Base-by-base conservation (phyloP, 2,113 vertebrate species). In the Sphyrna mokarran region DNA sequence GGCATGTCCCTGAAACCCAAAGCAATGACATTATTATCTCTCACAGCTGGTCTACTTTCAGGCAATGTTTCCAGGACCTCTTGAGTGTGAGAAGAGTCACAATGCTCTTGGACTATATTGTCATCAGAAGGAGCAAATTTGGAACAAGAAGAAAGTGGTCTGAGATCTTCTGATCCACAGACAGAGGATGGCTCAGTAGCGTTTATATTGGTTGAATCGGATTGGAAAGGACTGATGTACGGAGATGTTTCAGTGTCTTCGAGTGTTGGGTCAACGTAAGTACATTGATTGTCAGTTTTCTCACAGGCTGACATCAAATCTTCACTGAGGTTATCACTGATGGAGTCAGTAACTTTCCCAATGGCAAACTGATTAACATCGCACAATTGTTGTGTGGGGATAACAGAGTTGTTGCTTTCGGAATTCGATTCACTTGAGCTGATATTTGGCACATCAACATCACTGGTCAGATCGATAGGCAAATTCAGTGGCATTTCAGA, bases 341-440 rank as follows among this genome's bases (percentile, higher is more conserved):
- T 10, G 33, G 87, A 91, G 63, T 91, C 87, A 63, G 16, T 63
- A 37, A 61, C 16, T n/a, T 93, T 68, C 89, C 61, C 89, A 93
- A 37, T 66, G 33, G n/a, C 61, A 40, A 40, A 93, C 18, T 93
- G 89, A 40, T 33, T 9, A 37, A 8, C 61, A 66, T 66, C 89
- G 37, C 61, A 66, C 20, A 33, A 29, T 37, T 93, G 63, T 37
- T 93, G 61, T 37, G 63, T 66, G 18, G 40, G 70, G 10, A 33
- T 5, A 40, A 95, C 22, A 5, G 40, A 54, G 14, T 95, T 70
- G 69, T 95, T 72, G 68, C 26, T 70, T 43, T 95, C 94, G 26
- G 68, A 95, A 54, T 72, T 95, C 16, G 94, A 95, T 33, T 95
- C 94, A 72, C 94, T 48, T 16, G 94, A 95, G 40, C 69, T 95